phyloP scores from a whole-genome alignment of 2,888 invertebrate genomes.

The Dynastes tityus region DNA sequence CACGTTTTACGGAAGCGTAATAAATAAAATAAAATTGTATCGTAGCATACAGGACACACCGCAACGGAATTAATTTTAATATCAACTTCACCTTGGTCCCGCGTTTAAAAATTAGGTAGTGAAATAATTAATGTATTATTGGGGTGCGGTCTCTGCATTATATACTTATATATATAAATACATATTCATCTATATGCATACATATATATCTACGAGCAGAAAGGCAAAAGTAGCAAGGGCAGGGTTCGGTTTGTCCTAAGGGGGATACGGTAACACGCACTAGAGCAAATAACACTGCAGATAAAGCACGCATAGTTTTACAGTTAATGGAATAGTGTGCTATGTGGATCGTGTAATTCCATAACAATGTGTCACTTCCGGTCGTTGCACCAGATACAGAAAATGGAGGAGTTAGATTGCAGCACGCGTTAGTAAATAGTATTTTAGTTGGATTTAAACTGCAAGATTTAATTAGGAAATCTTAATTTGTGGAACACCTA shows the following conservation, averaged over 20 bases:
- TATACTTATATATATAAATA: not conserved
- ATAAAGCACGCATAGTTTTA: conserved; percentile 67
- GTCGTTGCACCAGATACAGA: conserved; percentile 60
- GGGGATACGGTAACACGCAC: conserved; percentile 62
- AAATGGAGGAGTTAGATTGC: conserved; percentile 53
- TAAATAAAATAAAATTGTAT: conserved; percentile 18
- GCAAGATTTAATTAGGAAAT: too few relatives aligned
- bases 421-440: too few relatives aligned
- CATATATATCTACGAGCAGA: not conserved
- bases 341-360: conserved; percentile 56
- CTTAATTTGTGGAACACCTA: too few relatives aligned
- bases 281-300: conserved; percentile 63
- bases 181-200: not conserved
- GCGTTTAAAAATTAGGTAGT: conserved; percentile 52
- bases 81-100: conserved; percentile 36
- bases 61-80: conserved; percentile 47
- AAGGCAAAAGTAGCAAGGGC: conserved; percentile 53
- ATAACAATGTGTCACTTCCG: conserved; percentile 64
- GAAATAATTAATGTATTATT: conserved; percentile 54
- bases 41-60: not conserved
- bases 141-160: conserved; percentile 53
- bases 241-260: conserved; percentile 58
- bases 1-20: not conserved
- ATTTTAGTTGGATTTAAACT: too few relatives aligned
- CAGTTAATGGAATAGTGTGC: conserved; percentile 62